Percentiles rank a stretch among this genome's conserved stretches.
Conservation (phyloP, 2,888 invertebrate genomes). For the Peribatodes rhomboidaria region DNA sequence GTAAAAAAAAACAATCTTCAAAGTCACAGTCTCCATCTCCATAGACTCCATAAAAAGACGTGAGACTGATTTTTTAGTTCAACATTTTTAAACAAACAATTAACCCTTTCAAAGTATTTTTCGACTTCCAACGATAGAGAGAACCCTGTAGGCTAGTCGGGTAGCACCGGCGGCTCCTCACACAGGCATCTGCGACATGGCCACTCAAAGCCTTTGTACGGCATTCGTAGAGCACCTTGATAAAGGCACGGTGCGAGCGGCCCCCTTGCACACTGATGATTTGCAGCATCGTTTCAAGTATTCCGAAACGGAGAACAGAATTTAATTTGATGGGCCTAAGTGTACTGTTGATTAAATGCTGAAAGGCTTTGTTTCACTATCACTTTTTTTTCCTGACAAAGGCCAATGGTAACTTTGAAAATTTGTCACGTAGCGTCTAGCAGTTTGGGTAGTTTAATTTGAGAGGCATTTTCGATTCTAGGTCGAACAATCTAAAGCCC, state of each 20-base stretch:
- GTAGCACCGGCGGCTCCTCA: constrained; percentile 4
- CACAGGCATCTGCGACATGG: constrained; percentile 18
- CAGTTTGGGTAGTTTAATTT: too few species aligned
- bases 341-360: background rate
- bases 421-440: too few species aligned
- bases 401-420: too few species aligned
- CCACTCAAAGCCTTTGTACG: constrained; percentile 62
- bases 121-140: background rate
- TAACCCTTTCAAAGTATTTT: background rate
- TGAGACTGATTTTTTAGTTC: too few species aligned
- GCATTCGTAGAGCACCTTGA: constrained; percentile 59
- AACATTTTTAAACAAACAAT: too few species aligned
- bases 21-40: too few species aligned
- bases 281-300: constrained; percentile 2
- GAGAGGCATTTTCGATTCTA: too few species aligned
- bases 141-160: background rate
- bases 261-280: constrained; percentile 29
- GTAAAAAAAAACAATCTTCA: too few species aligned
- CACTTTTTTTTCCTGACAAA: background rate
- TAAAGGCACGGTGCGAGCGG: constrained; percentile 47
- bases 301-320: constrained; percentile 1
- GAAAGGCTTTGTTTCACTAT: background rate
- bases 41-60: too few species aligned
- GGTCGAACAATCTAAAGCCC: too few species aligned
- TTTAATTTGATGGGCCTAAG: background rate